phyloP scores from a whole-genome alignment of 2,888 invertebrate genomes.

The Calliphora vomitoria region DNA sequence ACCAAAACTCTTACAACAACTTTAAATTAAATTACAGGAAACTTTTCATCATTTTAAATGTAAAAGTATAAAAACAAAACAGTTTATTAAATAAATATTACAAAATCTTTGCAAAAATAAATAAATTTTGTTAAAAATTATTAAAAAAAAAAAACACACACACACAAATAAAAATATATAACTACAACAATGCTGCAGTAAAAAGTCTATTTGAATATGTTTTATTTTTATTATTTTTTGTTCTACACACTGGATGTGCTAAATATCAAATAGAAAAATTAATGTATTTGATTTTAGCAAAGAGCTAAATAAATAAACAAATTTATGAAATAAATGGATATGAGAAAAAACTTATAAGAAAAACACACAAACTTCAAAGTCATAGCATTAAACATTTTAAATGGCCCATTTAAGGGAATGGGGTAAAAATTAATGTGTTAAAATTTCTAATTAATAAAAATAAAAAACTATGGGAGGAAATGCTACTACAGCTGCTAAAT shows the following conservation, averaged over 20 bases:
- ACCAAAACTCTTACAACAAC: background rate
- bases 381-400: conserved; percentile 10
- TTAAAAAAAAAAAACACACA: conserved; percentile 41
- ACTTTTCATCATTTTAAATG: conserved; percentile 44
- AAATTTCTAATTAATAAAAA: background rate
- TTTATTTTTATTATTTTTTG: conserved; percentile 10
- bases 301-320: conserved; percentile 9
- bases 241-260: background rate
- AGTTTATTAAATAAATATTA: conserved; percentile 13
- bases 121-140: conserved; percentile 27
- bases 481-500: no score
- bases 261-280: conserved; percentile 25
- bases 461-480: no score
- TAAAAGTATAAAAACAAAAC: conserved; percentile 19
- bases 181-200: background rate
- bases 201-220: background rate
- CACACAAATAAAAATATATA: conserved; percentile 29
- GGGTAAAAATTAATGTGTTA: background rate
- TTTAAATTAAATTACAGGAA: conserved; percentile 9
- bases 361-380: conserved; percentile 36
- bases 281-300: conserved; percentile 24
- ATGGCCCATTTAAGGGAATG: conserved; percentile 25
- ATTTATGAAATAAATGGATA: conserved; percentile 26
- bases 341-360: background rate
- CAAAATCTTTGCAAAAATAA: conserved; percentile 23